phyloP scores from a whole-genome alignment of 2,888 invertebrate genomes.

The Drosophila diplacantha region DNA sequence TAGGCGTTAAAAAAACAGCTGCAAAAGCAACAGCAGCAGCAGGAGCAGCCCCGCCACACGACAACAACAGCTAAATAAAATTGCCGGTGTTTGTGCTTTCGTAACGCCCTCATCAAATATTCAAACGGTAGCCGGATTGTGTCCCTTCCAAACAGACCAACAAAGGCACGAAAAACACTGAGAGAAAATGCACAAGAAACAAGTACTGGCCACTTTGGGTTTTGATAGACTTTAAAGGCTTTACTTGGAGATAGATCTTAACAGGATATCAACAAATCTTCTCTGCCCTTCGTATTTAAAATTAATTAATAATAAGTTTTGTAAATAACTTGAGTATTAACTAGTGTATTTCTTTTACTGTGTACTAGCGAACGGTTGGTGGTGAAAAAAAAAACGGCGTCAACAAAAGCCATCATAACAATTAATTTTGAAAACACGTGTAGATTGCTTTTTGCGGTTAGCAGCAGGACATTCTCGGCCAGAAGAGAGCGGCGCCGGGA shows the following conservation, averaged over 20 bases:
- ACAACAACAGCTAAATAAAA: constrained; percentile 44
- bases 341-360: neutral
- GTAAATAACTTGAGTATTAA: too few species aligned
- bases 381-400: constrained; percentile 54
- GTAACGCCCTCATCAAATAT: constrained; percentile 68
- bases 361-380: constrained; percentile 16
- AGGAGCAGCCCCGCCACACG: neutral
- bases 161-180: constrained; percentile 11
- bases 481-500: neutral
- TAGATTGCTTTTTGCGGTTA: constrained; percentile 74
- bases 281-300: too few species aligned
- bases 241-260: neutral
- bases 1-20: constrained; percentile 61
- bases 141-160: constrained; percentile 27
- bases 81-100: constrained; percentile 59
- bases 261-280: neutral
- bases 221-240: too few species aligned
- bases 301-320: too few species aligned
- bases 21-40: constrained; percentile 38
- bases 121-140: constrained; percentile 61
- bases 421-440: constrained; percentile 74
- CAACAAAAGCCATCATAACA: constrained; percentile 73
- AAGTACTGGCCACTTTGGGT: neutral
- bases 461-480: constrained; percentile 46
- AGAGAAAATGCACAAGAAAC: neutral